Conservation (phyloP, 2,888 invertebrate species). For the Hypolimnas misippus region DNA sequence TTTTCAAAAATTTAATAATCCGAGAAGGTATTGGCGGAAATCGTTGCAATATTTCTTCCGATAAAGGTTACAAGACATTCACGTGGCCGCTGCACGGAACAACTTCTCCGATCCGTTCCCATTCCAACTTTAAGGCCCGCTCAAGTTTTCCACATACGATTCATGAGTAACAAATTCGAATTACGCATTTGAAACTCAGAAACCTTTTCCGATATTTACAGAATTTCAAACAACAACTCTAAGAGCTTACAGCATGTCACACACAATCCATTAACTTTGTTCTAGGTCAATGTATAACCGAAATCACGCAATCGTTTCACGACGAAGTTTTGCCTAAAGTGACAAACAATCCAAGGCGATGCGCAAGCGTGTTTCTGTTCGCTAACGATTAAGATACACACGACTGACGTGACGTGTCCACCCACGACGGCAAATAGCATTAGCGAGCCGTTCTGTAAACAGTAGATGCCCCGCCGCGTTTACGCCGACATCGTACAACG, state of each 20-base stretch:
- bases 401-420: slow-evolving; percentile 68
- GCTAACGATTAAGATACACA: slow-evolving; percentile 80
- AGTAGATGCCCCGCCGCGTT: slow-evolving; percentile 47
- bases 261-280: slow-evolving; percentile 37
- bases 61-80: slow-evolving; percentile 48
- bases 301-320: slow-evolving; percentile 26
- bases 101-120: slow-evolving; percentile 56
- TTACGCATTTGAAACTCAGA: slow-evolving; percentile 53
- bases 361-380: slow-evolving; percentile 69
- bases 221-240: slow-evolving; percentile 52
- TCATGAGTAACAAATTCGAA: slow-evolving; percentile 62
- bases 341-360: slow-evolving; percentile 63
- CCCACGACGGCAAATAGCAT: slow-evolving; percentile 76
- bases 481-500: slow-evolving; percentile 57
- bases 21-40: slow-evolving; percentile 34
- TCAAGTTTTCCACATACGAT: slow-evolving; percentile 57
- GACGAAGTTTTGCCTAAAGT: slow-evolving; percentile 67
- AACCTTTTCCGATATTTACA: slow-evolving; percentile 62
- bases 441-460: slow-evolving; percentile 74
- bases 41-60: slow-evolving; percentile 34
- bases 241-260: slow-evolving; percentile 55
- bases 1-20: slow-evolving; percentile 48
- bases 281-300: slow-evolving; percentile 4
- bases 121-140: slow-evolving; percentile 54
- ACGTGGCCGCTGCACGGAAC: slow-evolving; percentile 51